Conservation (phyloP, 2,888 invertebrate genomes). For the Iselma pallidipennis region DNA sequence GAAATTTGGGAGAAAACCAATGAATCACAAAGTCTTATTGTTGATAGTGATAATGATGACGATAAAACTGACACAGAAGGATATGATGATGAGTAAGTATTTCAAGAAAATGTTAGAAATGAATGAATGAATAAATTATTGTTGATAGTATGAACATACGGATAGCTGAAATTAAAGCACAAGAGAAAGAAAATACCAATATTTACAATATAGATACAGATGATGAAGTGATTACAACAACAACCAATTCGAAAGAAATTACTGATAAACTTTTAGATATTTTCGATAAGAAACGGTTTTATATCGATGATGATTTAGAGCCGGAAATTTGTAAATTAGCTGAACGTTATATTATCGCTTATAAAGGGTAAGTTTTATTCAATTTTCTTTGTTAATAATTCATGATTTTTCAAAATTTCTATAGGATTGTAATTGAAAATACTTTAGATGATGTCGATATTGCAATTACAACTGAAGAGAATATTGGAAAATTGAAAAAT, state of each 20-base stretch:
- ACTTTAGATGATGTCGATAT: slow-evolving; percentile 42
- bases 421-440: slow-evolving; percentile 43
- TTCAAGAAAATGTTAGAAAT: slow-evolving; percentile 7
- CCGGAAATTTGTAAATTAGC: slow-evolving; percentile 48
- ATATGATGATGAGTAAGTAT: slow-evolving; percentile 24
- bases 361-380: slow-evolving; percentile 60
- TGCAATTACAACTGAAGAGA: slow-evolving; percentile 42
- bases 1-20: slow-evolving; percentile 56
- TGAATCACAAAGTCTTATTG: slow-evolving; percentile 15
- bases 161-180: slow-evolving; percentile 21
- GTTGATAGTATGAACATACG: slow-evolving; percentile 19
- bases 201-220: slow-evolving; percentile 52
- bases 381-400: not conserved
- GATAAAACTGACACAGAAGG: slow-evolving; percentile 18
- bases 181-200: slow-evolving; percentile 25
- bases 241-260: slow-evolving; percentile 12
- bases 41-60: slow-evolving; percentile 1
- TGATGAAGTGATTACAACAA: slow-evolving; percentile 36
- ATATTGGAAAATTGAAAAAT: slow-evolving; percentile 37
- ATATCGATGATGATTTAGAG: slow-evolving; percentile 54
- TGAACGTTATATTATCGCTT: slow-evolving; percentile 63
- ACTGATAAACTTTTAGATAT: slow-evolving; percentile 54
- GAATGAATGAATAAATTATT: slow-evolving; percentile 32
- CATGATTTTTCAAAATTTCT: slow-evolving; percentile 25
- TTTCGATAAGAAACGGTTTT: slow-evolving; percentile 59